A percentile compares a stretch with the other conserved stretches of the same genome.
These are phyloP conservation scores for Argentina silus DNA, from an alignment of 2,797 vertebrate genomes.

Conservation along the genomic window DNA sequence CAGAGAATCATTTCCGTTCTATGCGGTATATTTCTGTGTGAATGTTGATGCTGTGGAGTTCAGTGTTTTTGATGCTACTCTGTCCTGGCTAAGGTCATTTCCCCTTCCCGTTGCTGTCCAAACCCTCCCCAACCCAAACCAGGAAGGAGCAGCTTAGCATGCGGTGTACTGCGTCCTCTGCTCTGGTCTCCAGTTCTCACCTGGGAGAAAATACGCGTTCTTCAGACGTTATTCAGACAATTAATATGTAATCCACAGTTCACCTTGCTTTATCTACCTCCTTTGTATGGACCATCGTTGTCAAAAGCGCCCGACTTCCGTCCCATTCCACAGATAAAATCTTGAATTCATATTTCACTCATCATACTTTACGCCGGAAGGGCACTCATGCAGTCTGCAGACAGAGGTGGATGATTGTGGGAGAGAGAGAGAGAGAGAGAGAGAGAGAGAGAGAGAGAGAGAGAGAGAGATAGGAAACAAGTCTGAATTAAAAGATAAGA, in stretches of 20 bases:
- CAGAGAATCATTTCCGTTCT: slow-evolving; percentile 6
- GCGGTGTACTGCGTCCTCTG: too few relatives aligned
- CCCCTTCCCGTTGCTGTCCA: neutral
- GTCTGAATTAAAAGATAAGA: slow-evolving; percentile 61
- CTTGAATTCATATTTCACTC: slow-evolving; percentile 49
- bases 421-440: slow-evolving; percentile 37
- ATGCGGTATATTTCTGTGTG: slow-evolving; percentile 29
- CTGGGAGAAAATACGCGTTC: neutral
- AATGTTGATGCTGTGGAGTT: slow-evolving; percentile 13
- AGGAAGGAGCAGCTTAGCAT: neutral
- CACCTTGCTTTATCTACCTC: neutral
- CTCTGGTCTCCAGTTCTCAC: neutral
- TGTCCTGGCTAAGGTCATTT: neutral
- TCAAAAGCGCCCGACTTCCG: slow-evolving; percentile 43
- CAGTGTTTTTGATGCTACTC: slow-evolving; percentile 12
- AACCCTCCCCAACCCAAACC: neutral
- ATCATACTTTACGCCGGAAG: neutral
- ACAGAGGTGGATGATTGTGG: neutral
- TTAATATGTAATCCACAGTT: neutral
- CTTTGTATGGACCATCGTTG: slow-evolving; percentile 27
- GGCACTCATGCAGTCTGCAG: slow-evolving; percentile 8
- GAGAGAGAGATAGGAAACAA: too few relatives aligned
- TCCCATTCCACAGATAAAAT: slow-evolving; percentile 65
- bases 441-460: slow-evolving; percentile 1
- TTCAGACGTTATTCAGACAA: neutral